Base-by-base conservation (phyloP, 2,113 vertebrate genomes). In the Mobula hypostoma region DNA sequence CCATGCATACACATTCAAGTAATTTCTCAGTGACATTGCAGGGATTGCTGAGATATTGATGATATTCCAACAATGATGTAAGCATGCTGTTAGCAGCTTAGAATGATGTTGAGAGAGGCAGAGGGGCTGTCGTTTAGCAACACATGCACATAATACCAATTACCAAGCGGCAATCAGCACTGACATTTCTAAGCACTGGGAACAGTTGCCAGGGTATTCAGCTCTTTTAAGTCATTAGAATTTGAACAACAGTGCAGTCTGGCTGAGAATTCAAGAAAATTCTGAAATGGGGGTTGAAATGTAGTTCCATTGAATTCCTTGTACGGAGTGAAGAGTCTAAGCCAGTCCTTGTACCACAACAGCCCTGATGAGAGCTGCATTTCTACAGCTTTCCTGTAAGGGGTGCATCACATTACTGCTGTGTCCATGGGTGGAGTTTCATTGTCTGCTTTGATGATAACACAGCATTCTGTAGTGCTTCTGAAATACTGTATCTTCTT, bases 221-320 rank as follows among this genome's bases (percentile, higher is more conserved):
- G 70, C 21, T 24, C 70, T 93, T 93, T 93, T 74, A 72, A 74
- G 68, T 56, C 68, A 93, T 93, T 74, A 74, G 91, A 93, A 93
- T 74, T 93, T 48, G 36, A 14, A 48, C 15, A 93, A 36, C 68
- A 93, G 70, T 56, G 19, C 21, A 29, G 68, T 56, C 91, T 93
- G 70, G 68, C 66, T 74, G 91, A 93, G 5, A 32, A 90, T 90
- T 66, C 5, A 19, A 32, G 32, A 88, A 66, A 90, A 83, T 19
- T 83, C 5, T 63, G 61, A 63, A 63, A 87, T 66, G 61, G 66
- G 61, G 58, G 29, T n/a, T 68, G 85, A 19, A 14, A 29, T 17
- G 63, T 32, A 66, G 61, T 87, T 29, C 27, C 6, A 17, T 5
- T 17, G 29, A 58, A 66, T 5, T n/a, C 29, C 61, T 32, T 66